These are phyloP conservation scores for Helicoverpa assulta DNA, from an alignment of 2,888 invertebrate species.

Conservation along the genomic window DNA sequence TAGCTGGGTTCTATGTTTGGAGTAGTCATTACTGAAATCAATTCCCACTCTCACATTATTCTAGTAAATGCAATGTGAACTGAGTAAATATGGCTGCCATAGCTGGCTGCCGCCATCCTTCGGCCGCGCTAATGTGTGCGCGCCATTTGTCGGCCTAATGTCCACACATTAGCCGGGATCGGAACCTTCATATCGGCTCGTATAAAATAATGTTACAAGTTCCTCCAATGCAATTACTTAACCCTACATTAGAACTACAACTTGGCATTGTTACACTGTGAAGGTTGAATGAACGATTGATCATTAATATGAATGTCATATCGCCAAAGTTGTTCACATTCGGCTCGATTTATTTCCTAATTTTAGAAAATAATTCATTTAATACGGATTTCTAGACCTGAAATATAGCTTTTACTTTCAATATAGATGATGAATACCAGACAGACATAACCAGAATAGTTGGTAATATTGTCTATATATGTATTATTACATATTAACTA, in stretches of 20 bases:
- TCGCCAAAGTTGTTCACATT: neutral
- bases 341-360: too few species aligned
- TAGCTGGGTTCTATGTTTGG: too few species aligned
- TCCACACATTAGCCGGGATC: slow-evolving; percentile 35
- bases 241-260: slow-evolving; percentile 9
- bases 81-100: neutral
- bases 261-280: neutral
- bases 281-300: neutral
- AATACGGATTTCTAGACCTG: too few species aligned
- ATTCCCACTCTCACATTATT: neutral
- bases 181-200: slow-evolving; percentile 20
- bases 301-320: neutral
- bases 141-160: slow-evolving; percentile 34
- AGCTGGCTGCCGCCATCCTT: neutral
- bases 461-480: too few species aligned
- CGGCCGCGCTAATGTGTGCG: neutral
- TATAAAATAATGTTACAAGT: slow-evolving; percentile 26
- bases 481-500: too few species aligned
- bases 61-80: neutral
- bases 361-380: too few species aligned
- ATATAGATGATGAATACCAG: too few species aligned
- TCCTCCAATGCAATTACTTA: slow-evolving; percentile 8
- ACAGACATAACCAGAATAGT: too few species aligned
- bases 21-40: neutral
- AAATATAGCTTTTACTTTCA: too few species aligned